Percentiles rank a stretch among this genome's conserved stretches.
Evolutionary conservation across 1,140 invertebrate species (phyloP).

Genomic region (Drosophila guanche): DNA sequence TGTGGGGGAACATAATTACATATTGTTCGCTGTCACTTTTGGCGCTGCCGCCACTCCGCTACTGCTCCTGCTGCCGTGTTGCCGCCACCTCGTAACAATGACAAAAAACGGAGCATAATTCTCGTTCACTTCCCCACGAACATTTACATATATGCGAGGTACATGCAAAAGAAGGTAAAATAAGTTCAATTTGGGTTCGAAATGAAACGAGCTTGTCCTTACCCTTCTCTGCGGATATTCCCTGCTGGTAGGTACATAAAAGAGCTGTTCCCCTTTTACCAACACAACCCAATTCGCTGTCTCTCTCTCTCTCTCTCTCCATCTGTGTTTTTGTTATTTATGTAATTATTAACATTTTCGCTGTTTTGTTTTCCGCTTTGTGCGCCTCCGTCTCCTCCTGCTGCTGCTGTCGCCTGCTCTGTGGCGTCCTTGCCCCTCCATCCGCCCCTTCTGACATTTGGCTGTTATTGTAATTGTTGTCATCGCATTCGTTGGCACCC

Average conservation of each 20-base stretch:
- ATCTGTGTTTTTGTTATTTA: constrained; percentile 70
- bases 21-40: constrained; percentile 81
- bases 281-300: not conserved
- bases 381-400: constrained; percentile 19
- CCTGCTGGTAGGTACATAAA: no score
- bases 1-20: constrained; percentile 73
- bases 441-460: constrained; percentile 23
- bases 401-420: constrained; percentile 27
- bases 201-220: no score
- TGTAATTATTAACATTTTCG: constrained; percentile 81
- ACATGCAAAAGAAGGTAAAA: no score
- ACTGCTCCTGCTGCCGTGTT: no score
- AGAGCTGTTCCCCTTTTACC: constrained; percentile 1
- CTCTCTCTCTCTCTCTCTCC: constrained; percentile 13
- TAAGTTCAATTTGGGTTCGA: no score
- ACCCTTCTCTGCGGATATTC: no score
- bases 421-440: constrained; percentile 33
- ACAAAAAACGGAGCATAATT: constrained; percentile 53
- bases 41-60: constrained; percentile 51
- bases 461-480: constrained; percentile 60
- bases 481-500: constrained; percentile 22
- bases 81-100: constrained; percentile 29
- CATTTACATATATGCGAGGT: not conserved
- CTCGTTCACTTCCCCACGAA: constrained; percentile 3
- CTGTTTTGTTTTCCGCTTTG: constrained; percentile 34